Evolutionary conservation across 1,140 invertebrate species (phyloP), one percentile per base, ranked within the genome.

Genomic region (Bombus vancouverensis): DNA sequence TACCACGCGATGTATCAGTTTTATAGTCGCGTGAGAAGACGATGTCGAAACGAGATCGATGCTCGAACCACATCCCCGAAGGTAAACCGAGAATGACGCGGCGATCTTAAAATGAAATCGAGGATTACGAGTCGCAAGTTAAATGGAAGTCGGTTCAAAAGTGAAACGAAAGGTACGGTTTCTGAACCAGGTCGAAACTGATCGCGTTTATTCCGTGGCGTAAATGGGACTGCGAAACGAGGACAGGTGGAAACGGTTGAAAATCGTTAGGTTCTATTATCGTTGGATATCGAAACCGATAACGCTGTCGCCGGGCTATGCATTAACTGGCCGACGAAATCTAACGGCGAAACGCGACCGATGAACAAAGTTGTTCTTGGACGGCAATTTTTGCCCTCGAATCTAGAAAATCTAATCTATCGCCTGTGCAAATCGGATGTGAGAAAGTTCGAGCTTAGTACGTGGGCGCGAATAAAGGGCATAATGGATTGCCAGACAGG

Each of bases 181-280:
- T 22, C 18, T 53, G 13, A 57, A 22, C 18, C 73, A n/a, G 42
- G 4, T 25, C 25, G 74, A 37, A 32, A 47, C 47, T 10, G 44
- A 34, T 34, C 6, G 34, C 39, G 28, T 72, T n/a, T 18, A 47
- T 47, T 44, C 15, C 37, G 9, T 28, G 18, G 25, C n/a, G 34
- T 70, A 25, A 37, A 22, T 37, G 66, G 66, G 18, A 53, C 47
- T 53, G 47, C 47, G 18, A 53, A 53, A 53, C 47, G 47, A 53
- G 28, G 15, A 12, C 15, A 15, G 15, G 3, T 5, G 18, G 34
- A 2, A 28, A 5, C 15, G 10, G 25, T 32, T 8, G 22, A 32
- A 25, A 76, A 76, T 76, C 57, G 75, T 39, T 37, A 22, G 15
- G 57, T n/a, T 68, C n/a, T 28, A 68, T 79, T 47, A 70, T 80